Evolutionary conservation across 2,113 vertebrate species (phyloP).

Genomic region (Tapirus terrestris): DNA sequence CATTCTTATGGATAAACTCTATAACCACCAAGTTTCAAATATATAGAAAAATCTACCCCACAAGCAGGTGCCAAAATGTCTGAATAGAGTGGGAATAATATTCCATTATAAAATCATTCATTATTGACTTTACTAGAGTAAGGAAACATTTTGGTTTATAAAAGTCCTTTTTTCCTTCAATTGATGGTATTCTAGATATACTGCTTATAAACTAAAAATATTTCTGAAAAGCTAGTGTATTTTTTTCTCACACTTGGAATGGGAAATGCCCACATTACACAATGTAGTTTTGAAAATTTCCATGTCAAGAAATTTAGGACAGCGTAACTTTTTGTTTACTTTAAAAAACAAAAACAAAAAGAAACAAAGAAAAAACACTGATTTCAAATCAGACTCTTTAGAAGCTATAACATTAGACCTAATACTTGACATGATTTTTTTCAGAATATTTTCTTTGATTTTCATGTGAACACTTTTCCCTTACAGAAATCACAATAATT

Average conservation of each 20-base stretch:
- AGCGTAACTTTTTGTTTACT: constrained; percentile 57
- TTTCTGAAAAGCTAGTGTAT: constrained; percentile 51
- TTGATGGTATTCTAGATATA: constrained; percentile 14
- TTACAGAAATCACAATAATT: constrained; percentile 51
- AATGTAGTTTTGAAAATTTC: constrained; percentile 63
- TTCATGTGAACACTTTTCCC: background rate
- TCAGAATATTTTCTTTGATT: constrained; percentile 39
- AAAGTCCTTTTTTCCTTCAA: constrained; percentile 17
- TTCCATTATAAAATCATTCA: background rate
- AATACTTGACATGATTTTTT: constrained; percentile 46
- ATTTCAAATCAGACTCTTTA: constrained; percentile 52
- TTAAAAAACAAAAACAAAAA: constrained; percentile 29
- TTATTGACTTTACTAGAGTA: background rate
- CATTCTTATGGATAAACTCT: constrained; percentile 71
- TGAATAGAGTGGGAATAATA: background rate
- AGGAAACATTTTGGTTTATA: constrained; percentile 16
- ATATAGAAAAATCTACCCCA: constrained; percentile 62
- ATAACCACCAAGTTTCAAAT: constrained; percentile 65
- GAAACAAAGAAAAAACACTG: background rate
- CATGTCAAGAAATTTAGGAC: constrained; percentile 64
- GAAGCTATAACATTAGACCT: background rate
- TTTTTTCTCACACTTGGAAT: constrained; percentile 67
- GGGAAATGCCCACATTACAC: constrained; percentile 65
- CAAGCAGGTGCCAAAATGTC: background rate
- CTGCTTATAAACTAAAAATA: constrained; percentile 59